phyloP scores from a whole-genome alignment of 2,797 vertebrate species.

The Pachyuromys duprasi region DNA sequence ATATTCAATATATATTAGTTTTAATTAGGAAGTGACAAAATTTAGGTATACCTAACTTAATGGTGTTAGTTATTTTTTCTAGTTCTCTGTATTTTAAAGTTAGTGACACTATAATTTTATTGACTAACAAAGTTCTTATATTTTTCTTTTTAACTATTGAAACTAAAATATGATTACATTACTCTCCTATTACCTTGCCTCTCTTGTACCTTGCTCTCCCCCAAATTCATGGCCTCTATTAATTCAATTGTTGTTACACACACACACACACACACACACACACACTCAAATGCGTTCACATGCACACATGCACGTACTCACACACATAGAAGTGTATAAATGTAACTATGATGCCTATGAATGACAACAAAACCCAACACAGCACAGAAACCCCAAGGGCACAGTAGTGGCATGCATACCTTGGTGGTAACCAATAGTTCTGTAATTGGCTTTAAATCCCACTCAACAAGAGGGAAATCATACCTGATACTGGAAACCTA shows the following conservation, averaged over 20 bases:
- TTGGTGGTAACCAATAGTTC: not conserved
- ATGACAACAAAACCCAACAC: not conserved
- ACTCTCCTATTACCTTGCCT: not conserved
- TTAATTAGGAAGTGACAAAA: conserved; percentile 42
- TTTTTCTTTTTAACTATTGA: not conserved
- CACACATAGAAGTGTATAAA: not conserved
- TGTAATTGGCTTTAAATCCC: not conserved
- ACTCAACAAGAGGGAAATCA: not conserved
- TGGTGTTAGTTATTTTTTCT: conserved; percentile 25
- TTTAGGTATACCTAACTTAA: not conserved
- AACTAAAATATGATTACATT: not conserved
- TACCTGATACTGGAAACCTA: not conserved
- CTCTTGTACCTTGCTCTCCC: not conserved
- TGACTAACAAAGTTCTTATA: conserved; percentile 23
- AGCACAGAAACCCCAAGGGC: not conserved
- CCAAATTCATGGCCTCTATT: not conserved
- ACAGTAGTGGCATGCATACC: not conserved
- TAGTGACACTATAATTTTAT: conserved; percentile 13
- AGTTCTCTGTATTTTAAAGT: conserved; percentile 43
- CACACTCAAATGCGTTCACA: not conserved
- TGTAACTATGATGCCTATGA: not conserved
- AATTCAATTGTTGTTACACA: not conserved
- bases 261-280: not conserved
- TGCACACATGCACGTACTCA: not conserved
- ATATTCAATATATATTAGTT: not conserved